Conservation (phyloP, 2,797 vertebrate species). For the Enteromius mattozi region DNA sequence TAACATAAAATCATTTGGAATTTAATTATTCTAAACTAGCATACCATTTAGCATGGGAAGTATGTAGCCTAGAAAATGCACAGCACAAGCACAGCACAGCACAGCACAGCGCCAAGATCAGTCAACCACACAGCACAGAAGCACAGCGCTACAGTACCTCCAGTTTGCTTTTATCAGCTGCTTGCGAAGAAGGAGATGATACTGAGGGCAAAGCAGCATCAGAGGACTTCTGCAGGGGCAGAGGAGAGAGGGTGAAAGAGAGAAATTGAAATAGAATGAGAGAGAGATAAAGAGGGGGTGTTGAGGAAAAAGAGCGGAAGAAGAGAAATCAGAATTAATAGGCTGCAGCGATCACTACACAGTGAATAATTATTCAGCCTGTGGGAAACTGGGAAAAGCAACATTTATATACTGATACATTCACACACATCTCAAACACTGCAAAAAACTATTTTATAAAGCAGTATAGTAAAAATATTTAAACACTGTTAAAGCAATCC, state of each 20-base stretch:
- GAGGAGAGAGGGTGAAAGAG: slow-evolving; percentile 42
- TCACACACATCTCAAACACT: background rate
- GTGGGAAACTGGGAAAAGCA: slow-evolving; percentile 51
- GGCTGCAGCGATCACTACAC: slow-evolving; percentile 38
- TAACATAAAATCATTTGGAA: background rate
- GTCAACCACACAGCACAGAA: slow-evolving; percentile 34
- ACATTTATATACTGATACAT: slow-evolving; percentile 21
- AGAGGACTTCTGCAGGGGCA: slow-evolving; percentile 82
- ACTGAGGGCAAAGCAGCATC: slow-evolving; percentile 85
- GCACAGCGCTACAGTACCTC: slow-evolving; percentile 80
- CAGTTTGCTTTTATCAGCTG: slow-evolving; percentile 88
- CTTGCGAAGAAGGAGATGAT: slow-evolving; percentile 87
- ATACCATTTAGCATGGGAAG: background rate
- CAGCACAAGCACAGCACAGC: slow-evolving; percentile 25
- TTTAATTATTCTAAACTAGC: background rate
- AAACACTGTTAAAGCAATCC: background rate
- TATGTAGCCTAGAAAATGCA: slow-evolving; percentile 15
- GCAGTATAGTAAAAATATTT: background rate
- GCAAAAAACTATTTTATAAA: background rate
- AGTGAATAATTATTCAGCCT: slow-evolving; percentile 42
- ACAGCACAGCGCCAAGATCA: slow-evolving; percentile 37
- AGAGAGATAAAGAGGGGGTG: slow-evolving; percentile 10
- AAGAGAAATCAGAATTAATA: slow-evolving; percentile 62
- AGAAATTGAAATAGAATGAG: slow-evolving; percentile 57
- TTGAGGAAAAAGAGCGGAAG: slow-evolving; percentile 48